phyloP scores from a whole-genome alignment of 2,113 vertebrate species.

The Tylochromis polylepis region DNA sequence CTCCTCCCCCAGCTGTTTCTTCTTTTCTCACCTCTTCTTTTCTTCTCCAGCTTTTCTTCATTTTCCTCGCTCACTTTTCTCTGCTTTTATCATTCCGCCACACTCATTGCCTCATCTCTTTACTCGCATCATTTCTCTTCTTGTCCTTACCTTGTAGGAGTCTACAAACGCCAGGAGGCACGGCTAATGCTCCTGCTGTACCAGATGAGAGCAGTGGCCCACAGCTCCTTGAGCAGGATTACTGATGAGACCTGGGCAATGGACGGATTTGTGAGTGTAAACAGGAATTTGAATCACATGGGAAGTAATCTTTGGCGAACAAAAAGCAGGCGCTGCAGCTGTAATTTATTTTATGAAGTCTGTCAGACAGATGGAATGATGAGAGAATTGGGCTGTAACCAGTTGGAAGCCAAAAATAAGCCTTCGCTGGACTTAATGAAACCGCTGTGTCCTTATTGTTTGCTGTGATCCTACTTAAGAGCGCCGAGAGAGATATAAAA shows the following conservation, averaged over 20 bases:
- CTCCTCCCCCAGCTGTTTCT: not conserved
- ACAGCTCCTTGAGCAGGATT: slow-evolving; percentile 83
- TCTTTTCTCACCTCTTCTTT: not conserved
- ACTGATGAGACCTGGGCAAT: slow-evolving; percentile 94
- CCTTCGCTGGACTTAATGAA: not conserved
- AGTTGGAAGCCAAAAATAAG: not conserved
- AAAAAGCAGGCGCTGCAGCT: not conserved
- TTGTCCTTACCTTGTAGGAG: slow-evolving; percentile 70
- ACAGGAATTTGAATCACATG: slow-evolving; percentile 11
- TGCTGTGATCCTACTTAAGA: not conserved
- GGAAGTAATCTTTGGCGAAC: not conserved
- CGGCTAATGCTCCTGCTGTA: slow-evolving; percentile 88
- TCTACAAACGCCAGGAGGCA: slow-evolving; percentile 95
- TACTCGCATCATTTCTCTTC: slow-evolving; percentile 7
- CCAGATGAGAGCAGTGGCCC: slow-evolving; percentile 83
- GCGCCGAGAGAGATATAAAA: not conserved
- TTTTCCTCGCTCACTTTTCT: not conserved
- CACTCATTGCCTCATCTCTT: slow-evolving; percentile 1
- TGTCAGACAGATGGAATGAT: not conserved
- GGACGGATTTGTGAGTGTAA: slow-evolving; percentile 95
- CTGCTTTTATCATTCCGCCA: not conserved
- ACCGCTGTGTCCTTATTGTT: not conserved
- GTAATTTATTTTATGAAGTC: not conserved
- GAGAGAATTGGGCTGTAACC: not conserved
- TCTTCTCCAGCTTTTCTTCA: not conserved